These are phyloP conservation scores for Tolmerus cingulatus DNA, from an alignment of 2,888 invertebrate genomes.

Conservation along the genomic window DNA sequence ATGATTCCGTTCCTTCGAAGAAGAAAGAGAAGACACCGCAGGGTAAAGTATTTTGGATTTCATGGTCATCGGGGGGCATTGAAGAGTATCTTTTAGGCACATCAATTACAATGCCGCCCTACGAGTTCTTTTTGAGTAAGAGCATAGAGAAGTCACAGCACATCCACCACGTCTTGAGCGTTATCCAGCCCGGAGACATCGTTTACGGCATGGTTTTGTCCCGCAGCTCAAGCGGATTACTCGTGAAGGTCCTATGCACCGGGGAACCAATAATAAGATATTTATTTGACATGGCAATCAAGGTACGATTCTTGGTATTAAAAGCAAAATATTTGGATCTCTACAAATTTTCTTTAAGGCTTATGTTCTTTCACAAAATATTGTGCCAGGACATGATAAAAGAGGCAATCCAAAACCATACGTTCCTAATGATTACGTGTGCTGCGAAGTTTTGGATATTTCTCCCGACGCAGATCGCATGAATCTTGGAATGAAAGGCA, in stretches of 20 bases:
- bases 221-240: constrained; percentile 75
- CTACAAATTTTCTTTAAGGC: constrained; percentile 49
- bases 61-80: neutral
- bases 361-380: constrained; percentile 48
- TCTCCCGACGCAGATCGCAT: constrained; percentile 88
- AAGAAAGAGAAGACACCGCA: constrained; percentile 49
- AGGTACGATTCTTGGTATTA: constrained; percentile 67
- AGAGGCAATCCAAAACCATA: constrained; percentile 79
- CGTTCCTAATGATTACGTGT: constrained; percentile 83
- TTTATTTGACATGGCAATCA: constrained; percentile 86
- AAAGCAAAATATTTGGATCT: neutral
- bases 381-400: constrained; percentile 73
- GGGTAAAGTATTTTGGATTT: neutral
- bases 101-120: constrained; percentile 76
- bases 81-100: neutral
- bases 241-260: constrained; percentile 85
- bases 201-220: constrained; percentile 81
- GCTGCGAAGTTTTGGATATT: constrained; percentile 88
- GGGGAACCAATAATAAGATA: constrained; percentile 80
- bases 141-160: constrained; percentile 80
- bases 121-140: constrained; percentile 77
- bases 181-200: constrained; percentile 78
- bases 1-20: constrained; percentile 58
- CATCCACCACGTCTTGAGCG: constrained; percentile 77
- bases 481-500: constrained; percentile 85